These are phyloP conservation scores for Ips typographus DNA, from an alignment of 1,140 invertebrate species.

Conservation along the genomic window DNA sequence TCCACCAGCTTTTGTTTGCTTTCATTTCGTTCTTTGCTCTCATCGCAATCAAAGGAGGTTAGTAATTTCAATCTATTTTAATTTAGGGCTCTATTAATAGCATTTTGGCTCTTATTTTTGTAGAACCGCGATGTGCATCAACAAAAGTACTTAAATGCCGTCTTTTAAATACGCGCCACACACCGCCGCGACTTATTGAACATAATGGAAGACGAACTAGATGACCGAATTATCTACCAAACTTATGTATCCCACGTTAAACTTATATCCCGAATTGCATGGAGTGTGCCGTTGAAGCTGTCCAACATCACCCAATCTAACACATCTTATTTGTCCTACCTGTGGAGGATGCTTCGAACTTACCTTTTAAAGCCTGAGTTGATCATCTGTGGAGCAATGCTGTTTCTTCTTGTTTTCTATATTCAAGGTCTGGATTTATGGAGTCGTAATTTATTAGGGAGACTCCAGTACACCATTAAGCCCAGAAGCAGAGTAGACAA, in stretches of 20 bases:
- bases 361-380: slow-evolving; percentile 78
- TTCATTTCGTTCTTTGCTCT: too few species aligned
- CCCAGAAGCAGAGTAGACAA: slow-evolving; percentile 56
- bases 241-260: slow-evolving; percentile 81
- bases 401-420: slow-evolving; percentile 70
- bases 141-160: slow-evolving; percentile 36
- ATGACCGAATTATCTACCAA: slow-evolving; percentile 82
- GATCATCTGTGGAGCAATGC: slow-evolving; percentile 63
- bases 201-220: slow-evolving; percentile 83
- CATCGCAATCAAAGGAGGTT: slow-evolving; percentile 16
- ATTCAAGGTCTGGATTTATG: slow-evolving; percentile 77
- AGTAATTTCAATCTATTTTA: slow-evolving; percentile 20
- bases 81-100: slow-evolving; percentile 38
- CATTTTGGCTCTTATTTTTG: slow-evolving; percentile 37
- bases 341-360: slow-evolving; percentile 71
- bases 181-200: slow-evolving; percentile 22
- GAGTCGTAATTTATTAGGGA: slow-evolving; percentile 72
- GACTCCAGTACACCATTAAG: slow-evolving; percentile 68
- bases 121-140: slow-evolving; percentile 37
- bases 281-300: slow-evolving; percentile 69
- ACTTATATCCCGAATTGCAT: slow-evolving; percentile 74
- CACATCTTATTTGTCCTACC: slow-evolving; percentile 63
- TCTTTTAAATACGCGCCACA: slow-evolving; percentile 25
- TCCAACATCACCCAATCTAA: slow-evolving; percentile 54
- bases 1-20: too few species aligned